Evolutionary conservation across 2,113 vertebrate species (phyloP), one percentile per base, ranked within the genome.

Genomic region (Cynocephalus volans): DNA sequence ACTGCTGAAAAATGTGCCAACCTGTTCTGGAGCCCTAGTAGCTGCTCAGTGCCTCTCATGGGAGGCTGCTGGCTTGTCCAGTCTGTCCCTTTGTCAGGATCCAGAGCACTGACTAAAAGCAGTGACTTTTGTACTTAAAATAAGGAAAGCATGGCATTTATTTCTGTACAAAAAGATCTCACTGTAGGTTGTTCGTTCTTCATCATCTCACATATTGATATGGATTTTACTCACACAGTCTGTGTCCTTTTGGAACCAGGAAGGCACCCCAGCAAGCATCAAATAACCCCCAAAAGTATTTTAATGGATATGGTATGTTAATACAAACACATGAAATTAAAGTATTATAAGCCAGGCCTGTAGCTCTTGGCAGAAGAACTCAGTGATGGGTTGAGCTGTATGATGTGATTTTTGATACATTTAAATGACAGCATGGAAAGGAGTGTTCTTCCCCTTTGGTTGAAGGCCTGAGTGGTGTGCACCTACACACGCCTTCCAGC

Each of bases 1-100:
- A 98, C 97, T 93, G 89, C 97, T 97, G 97, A 98, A 97, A 98
- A 97, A 98, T 96, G 97, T 98, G 98, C 98, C 98, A 98, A 98
- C 96, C 98, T 98, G 97, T 94, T 97, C 97, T 95, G 95, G 96
- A 98, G 98, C 97, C 96, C 91, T 88, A 79, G 96, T 96, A 98
- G 97, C 97, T 97, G 60, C 94, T 98, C 98, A 97, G 83, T 95
- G 96, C 96, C 97, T 98, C 98, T 98, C 98, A 97, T 72, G 97
- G 97, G 98, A 95, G 93, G 96, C 97, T 98, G 91, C 97, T 96
- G 97, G 98, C 95, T 98, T 98, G 97, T 98, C 97, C 95, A 96
- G 80, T 92, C 95, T 88, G 93, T 98, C 96, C 96, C 97, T 98
- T 98, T 98, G 96, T 98, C 98, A 97, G 95, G 90, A 96, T 98